A percentile compares a stretch with the other conserved stretches of the same genome.
These are phyloP conservation scores for Antennarius maculatus DNA, from an alignment of 2,797 vertebrate species.

Conservation along the genomic window DNA sequence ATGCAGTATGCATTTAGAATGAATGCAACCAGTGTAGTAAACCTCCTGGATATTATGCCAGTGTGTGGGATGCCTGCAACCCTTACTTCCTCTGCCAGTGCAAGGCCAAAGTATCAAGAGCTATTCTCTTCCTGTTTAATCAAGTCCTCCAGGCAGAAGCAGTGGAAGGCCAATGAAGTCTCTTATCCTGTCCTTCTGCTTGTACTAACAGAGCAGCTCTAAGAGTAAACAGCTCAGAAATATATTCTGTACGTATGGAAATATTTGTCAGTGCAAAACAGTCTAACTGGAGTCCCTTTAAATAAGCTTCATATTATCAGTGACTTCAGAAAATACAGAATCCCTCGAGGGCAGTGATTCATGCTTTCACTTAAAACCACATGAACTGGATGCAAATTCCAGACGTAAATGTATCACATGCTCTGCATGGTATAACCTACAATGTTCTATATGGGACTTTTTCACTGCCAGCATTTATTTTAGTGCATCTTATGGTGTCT, in stretches of 20 bases:
- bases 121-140: constrained; percentile 75
- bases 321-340: constrained; percentile 55
- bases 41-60: constrained; percentile 65
- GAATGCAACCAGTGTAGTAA: constrained; percentile 57
- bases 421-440: constrained; percentile 33
- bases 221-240: constrained; percentile 60
- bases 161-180: constrained; percentile 62
- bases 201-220: constrained; percentile 45
- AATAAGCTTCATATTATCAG: constrained; percentile 64
- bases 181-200: constrained; percentile 53
- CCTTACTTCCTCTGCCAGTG: constrained; percentile 69
- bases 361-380: constrained; percentile 68
- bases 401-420: constrained; percentile 56
- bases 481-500: constrained; percentile 9
- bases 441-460: constrained; percentile 20
- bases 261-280: constrained; percentile 55
- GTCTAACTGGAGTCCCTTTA: constrained; percentile 50
- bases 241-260: constrained; percentile 48
- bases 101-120: constrained; percentile 69
- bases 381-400: constrained; percentile 63
- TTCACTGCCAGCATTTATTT: constrained; percentile 25
- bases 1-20: constrained; percentile 54
- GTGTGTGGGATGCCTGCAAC: constrained; percentile 74
- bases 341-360: constrained; percentile 66
- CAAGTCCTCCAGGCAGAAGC: constrained; percentile 75